A percentile compares a stretch with the other conserved stretches of the same genome.
These are phyloP conservation scores for Metopia argyrocephala DNA, from an alignment of 2,888 invertebrate genomes.

Conservation along the genomic window DNA sequence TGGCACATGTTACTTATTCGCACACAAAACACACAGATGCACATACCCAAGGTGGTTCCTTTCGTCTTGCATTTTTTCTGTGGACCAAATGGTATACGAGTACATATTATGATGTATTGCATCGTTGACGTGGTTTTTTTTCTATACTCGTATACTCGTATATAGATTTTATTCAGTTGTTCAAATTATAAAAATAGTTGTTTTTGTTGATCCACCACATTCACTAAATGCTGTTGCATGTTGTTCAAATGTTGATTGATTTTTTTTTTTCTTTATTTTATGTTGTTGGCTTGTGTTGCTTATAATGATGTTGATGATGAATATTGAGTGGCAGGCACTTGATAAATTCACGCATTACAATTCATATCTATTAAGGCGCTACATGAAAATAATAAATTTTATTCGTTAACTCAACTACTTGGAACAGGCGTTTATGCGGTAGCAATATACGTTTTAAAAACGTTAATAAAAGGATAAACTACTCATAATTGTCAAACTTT, in stretches of 20 bases:
- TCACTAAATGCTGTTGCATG: slow-evolving; percentile 37
- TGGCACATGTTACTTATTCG: slow-evolving; percentile 73
- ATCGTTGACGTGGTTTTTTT: slow-evolving; percentile 42
- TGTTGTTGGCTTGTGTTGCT: slow-evolving; percentile 36
- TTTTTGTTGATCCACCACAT: slow-evolving; percentile 46
- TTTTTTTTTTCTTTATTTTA: slow-evolving; percentile 1
- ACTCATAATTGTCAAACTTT: no score
- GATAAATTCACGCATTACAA: slow-evolving; percentile 66
- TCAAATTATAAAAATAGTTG: slow-evolving; percentile 13
- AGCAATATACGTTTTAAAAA: no score
- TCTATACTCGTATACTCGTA: not conserved
- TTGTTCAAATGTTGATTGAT: slow-evolving; percentile 11
- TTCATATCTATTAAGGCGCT: slow-evolving; percentile 54
- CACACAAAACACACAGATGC: slow-evolving; percentile 43
- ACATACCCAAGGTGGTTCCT: not conserved
- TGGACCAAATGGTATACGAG: slow-evolving; percentile 5
- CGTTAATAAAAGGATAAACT: no score
- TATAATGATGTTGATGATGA: slow-evolving; percentile 58
- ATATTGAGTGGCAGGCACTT: slow-evolving; percentile 62
- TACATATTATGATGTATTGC: slow-evolving; percentile 40
- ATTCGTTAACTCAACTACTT: not conserved
- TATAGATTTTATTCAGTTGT: slow-evolving; percentile 11
- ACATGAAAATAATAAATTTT: not conserved
- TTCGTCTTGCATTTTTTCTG: no score
- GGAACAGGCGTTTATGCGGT: no score